Base-by-base conservation (phyloP, 2,113 vertebrate genomes). In the Oreotrochilus melanogaster region DNA sequence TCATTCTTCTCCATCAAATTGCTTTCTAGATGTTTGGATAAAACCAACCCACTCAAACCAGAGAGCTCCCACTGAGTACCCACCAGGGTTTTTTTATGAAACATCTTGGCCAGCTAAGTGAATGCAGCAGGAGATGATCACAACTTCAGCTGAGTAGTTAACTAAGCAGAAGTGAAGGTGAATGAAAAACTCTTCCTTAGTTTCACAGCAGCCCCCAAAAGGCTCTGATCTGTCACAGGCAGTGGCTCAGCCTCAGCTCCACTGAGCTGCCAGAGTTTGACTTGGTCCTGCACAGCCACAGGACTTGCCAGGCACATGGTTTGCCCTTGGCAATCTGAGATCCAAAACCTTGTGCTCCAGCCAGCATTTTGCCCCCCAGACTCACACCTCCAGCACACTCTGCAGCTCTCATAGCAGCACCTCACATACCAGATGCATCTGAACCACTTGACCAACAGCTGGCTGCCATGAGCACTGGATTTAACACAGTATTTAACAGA, bases 351-450 rank as follows among this genome's bases (percentile, higher is more conserved):
- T 7, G 11, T 24, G 19, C 31, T 88, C 28, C 48, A 85, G 66
- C 66, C 37, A 78, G 66, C 33, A 5, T 1, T 14, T 4, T 62
- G 43, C 72, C 39, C 14, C 33, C 28, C n/a, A 48, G 23, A 30
- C 12, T 13, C 25, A 19, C 0, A 24, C 48, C 31, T 14, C 9
- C 21, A 50, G 31, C 64, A 10, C 4, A 2, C 15, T 6, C 7
- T 28, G 47, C 33, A 66, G 69, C 50, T 53, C n/a, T 60, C 33
- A 1, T 18, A 88, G 48, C 66, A 72, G 48, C 24, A 30, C 24
- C 11, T 90, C 6, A 6, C 4, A 2, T 28, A 31, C 14, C 23
- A 61, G 54, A 43, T 47, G 39, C 2, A 13, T 42, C 47, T 74
- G 28, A 76, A n/a, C 45, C 42, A 73, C 64, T 7, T 53, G 5